Evolutionary conservation across 2,888 invertebrate genomes (phyloP), one percentile per base, ranked within the genome.

Genomic region (Nowickia ferox): DNA sequence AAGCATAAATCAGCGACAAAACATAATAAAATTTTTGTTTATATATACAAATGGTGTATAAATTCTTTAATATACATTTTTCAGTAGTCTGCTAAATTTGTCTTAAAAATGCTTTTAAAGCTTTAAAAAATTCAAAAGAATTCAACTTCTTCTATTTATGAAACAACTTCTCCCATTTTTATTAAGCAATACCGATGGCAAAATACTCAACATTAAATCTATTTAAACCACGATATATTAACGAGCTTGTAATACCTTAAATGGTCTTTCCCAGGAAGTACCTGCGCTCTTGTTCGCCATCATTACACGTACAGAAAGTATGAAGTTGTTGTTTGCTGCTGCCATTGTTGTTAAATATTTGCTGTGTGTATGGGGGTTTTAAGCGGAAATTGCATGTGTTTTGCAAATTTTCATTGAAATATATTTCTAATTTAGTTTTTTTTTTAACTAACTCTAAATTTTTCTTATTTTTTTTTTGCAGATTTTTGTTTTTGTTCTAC

Each of bases 311-410:
- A 17, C 8, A 51, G 17, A 9, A 53, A 53, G 53, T 9, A 53
- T 8, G 19, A n/a, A 22, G 17, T 61, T 42, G 17, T 69, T 55
- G 30, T 13, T 17, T 65, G 61, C 44, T 57, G 68, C 40, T 68
- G 71, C 4, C 57, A 55, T 53, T 84, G 38, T 48, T 79, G 51
- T 46, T 44, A 63, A 48, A 22, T 55, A 11, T 46, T 72, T 84
- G 55, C 44, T 74, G 57, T 65, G 46, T 42, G 22, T 71, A 57
- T 76, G 48, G 61, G 71, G 30, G 30, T 83, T 76, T 81, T 65
- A 72, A 83, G 57, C 84, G 79, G 80, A 83, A 84, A 87, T 83
- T 84, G 84, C 87, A 87, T 84, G 84, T 87, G 84, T 85, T 85
- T 83, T 66, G 19, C 38, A 84, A 76, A 82, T 87, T 57, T 78